Conservation (phyloP, 2,888 invertebrate genomes). For the Metopia argyrocephala region DNA sequence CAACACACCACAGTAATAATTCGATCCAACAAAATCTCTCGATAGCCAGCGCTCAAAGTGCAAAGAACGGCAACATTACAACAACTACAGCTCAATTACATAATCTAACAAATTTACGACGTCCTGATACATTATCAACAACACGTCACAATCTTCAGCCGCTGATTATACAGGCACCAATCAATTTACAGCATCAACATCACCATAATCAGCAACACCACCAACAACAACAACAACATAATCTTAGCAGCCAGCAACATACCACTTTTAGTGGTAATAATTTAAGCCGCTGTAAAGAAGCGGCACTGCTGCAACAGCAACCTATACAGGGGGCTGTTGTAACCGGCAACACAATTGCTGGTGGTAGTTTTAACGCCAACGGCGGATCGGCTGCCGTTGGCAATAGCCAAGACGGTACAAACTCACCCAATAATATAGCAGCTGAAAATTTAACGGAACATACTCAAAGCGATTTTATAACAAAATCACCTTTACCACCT, state of each 20-base stretch:
- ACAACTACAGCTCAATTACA: constrained; percentile 76
- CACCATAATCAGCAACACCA: constrained; percentile 67
- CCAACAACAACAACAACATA: constrained; percentile 43
- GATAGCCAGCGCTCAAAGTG: constrained; percentile 50
- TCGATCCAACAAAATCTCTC: constrained; percentile 30
- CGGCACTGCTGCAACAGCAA: constrained; percentile 59
- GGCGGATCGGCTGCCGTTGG: constrained; percentile 72
- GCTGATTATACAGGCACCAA: constrained; percentile 66
- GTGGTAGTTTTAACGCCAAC: constrained; percentile 76
- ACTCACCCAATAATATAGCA: constrained; percentile 61
- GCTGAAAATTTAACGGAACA: constrained; percentile 73
- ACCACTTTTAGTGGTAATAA: constrained; percentile 63
- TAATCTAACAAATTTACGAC: constrained; percentile 71
- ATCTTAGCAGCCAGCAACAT: constrained; percentile 56
- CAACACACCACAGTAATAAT: constrained; percentile 44
- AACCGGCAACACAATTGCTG: constrained; percentile 74
- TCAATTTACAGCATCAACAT: constrained; percentile 68
- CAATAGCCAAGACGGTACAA: constrained; percentile 65
- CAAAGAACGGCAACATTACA: constrained; percentile 68
- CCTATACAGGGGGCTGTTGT: constrained; percentile 58
- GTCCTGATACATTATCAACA: constrained; percentile 69
- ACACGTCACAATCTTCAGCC: constrained; percentile 70
- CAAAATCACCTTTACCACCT: constrained; percentile 73
- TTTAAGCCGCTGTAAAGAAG: constrained; percentile 64
- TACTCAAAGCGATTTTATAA: constrained; percentile 78